Evolutionary conservation across 2,113 vertebrate species (phyloP).

Genomic region (Spizaetus ornatus): DNA sequence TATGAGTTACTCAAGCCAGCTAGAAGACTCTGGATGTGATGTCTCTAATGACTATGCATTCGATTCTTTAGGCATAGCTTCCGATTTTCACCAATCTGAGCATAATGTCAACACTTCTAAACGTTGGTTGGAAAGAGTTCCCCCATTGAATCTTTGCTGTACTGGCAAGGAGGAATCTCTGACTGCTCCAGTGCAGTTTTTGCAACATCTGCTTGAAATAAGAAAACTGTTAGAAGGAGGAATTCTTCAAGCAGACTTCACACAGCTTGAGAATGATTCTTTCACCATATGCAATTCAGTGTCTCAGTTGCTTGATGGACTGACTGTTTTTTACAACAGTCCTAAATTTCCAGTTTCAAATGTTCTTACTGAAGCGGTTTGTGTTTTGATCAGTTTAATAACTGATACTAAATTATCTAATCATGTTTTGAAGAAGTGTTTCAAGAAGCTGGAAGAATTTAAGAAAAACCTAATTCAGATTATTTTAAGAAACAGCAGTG

Average conservation of each 20-base stretch:
- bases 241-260: conserved; percentile 58
- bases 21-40: conserved; percentile 78
- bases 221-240: conserved; percentile 59
- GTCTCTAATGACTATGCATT: conserved; percentile 61
- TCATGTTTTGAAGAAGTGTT: conserved; percentile 68
- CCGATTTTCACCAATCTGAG: conserved; percentile 10
- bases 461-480: conserved; percentile 74
- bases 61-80: conserved; percentile 57
- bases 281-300: conserved; percentile 76
- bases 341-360: conserved; percentile 54
- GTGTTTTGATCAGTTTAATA: conserved; percentile 64
- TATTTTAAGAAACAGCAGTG: conserved; percentile 70
- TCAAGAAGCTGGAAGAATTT: conserved; percentile 75
- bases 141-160: background rate
- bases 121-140: background rate
- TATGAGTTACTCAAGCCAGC: background rate
- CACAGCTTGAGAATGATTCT: conserved; percentile 57
- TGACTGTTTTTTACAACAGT: conserved; percentile 73
- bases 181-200: conserved; percentile 76
- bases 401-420: conserved; percentile 65
- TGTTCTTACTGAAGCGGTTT: conserved; percentile 74
- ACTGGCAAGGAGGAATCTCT: background rate
- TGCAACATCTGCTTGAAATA: conserved; percentile 79
- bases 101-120: background rate
- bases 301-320: conserved; percentile 75